phyloP scores from a whole-genome alignment of 2,113 vertebrate genomes.

The Melanerpes aurifrons region DNA sequence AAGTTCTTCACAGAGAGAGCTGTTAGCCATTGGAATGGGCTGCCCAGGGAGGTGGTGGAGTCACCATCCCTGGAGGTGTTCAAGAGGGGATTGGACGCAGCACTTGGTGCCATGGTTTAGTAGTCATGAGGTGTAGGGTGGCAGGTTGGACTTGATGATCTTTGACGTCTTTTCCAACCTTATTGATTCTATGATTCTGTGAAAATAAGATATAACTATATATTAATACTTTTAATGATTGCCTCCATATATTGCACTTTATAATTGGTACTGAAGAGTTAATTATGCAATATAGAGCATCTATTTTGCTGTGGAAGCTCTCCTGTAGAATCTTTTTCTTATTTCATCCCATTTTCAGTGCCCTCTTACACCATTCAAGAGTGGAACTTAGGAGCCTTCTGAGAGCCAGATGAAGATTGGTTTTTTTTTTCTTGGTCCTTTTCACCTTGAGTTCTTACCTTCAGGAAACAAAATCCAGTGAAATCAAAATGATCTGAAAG shows the following conservation, averaged over 20 bases:
- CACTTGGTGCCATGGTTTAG: no score
- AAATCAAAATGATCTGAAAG: constrained; percentile 46
- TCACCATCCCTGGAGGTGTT: no score
- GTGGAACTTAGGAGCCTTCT: not conserved
- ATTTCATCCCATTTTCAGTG: not conserved
- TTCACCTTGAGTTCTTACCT: not conserved
- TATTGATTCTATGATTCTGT: no score
- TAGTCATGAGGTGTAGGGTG: no score
- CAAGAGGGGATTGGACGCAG: no score
- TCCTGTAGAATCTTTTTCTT: not conserved
- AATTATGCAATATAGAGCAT: not conserved
- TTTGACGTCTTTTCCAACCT: no score
- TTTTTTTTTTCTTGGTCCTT: not conserved
- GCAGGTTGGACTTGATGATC: no score
- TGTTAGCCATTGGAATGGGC: no score
- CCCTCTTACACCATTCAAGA: not conserved
- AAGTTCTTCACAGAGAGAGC: no score
- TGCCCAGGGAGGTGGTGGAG: no score
- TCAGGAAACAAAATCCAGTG: constrained; percentile 20
- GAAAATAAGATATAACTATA: no score
- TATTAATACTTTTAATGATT: not conserved
- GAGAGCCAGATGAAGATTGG: not conserved
- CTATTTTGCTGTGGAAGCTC: not conserved
- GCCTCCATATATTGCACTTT: not conserved
- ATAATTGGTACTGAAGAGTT: not conserved